Conservation (phyloP, 2,888 invertebrate species). For the Anthrax anthrax region DNA sequence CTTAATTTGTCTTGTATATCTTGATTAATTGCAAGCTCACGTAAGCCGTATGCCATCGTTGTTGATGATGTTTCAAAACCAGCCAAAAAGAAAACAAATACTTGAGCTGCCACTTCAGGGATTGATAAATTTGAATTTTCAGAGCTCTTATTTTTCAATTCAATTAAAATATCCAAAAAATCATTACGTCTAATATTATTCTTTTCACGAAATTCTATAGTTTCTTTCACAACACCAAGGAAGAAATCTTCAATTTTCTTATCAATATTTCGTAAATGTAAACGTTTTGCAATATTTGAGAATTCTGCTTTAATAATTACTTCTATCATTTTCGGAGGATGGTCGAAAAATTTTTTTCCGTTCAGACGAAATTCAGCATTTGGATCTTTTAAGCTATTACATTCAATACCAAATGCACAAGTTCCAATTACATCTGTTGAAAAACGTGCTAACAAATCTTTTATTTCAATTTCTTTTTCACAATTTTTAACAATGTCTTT, state of each 20-base stretch:
- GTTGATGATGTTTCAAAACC: conserved; percentile 41
- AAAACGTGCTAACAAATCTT: conserved; percentile 26
- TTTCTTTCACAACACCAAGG: conserved; percentile 26
- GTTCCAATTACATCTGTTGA: conserved; percentile 34
- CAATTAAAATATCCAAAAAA: conserved; percentile 39
- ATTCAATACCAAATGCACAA: conserved; percentile 31
- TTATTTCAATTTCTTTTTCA: conserved; percentile 23
- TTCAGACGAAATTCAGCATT: conserved; percentile 20
- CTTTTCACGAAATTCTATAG: conserved; percentile 29
- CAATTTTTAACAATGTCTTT: conserved; percentile 10
- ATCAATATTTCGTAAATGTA: conserved; percentile 4
- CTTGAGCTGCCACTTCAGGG: conserved; percentile 38
- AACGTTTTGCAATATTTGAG: neutral
- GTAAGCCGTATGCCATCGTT: conserved; percentile 35
- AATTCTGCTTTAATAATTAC: conserved; percentile 1
- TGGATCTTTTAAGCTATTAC: conserved; percentile 23
- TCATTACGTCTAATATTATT: conserved; percentile 32
- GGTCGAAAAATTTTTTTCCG: conserved; percentile 9
- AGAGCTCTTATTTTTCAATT: conserved; percentile 27
- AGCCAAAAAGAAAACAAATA: conserved; percentile 39
- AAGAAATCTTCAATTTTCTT: conserved; percentile 22
- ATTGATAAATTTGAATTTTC: conserved; percentile 26
- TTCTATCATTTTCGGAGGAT: neutral
- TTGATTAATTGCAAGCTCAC: conserved; percentile 36
- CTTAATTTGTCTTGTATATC: conserved; percentile 33